Conservation (phyloP, 2,797 vertebrate species). For the Malacoctenus gilli region DNA sequence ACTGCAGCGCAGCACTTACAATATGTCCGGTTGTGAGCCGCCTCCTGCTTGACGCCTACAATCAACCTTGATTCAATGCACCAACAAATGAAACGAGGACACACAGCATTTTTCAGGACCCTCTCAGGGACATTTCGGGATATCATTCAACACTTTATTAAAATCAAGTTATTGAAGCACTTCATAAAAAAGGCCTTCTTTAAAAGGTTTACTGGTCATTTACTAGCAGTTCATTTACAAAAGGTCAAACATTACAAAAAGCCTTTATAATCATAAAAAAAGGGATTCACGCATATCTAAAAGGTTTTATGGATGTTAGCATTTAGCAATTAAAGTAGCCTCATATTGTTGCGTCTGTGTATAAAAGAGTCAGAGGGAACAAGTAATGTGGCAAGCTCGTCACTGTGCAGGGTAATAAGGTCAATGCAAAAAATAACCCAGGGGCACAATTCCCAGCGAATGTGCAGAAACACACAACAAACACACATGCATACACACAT, state of each 20-base stretch:
- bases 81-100: constrained; percentile 38
- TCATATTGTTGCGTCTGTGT: constrained; percentile 45
- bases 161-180: neutral
- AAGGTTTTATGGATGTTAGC: constrained; percentile 20
- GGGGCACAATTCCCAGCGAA: constrained; percentile 92
- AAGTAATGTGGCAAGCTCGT: constrained; percentile 82
- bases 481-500: constrained; percentile 59
- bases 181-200: constrained; percentile 2
- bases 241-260: neutral
- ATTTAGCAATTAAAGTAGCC: constrained; percentile 30
- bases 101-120: constrained; percentile 6
- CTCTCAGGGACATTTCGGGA: neutral
- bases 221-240: constrained; percentile 1
- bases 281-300: constrained; percentile 2
- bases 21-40: constrained; percentile 47
- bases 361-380: constrained; percentile 62
- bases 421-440: constrained; percentile 93
- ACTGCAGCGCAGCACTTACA: constrained; percentile 25
- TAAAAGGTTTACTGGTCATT: neutral
- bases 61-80: constrained; percentile 70
- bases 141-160: neutral
- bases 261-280: neutral
- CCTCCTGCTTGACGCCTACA: constrained; percentile 54
- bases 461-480: constrained; percentile 83
- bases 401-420: constrained; percentile 93